Evolutionary conservation across 2,888 invertebrate species (phyloP), one percentile per base, ranked within the genome.

Genomic region (Acronicta psi): DNA sequence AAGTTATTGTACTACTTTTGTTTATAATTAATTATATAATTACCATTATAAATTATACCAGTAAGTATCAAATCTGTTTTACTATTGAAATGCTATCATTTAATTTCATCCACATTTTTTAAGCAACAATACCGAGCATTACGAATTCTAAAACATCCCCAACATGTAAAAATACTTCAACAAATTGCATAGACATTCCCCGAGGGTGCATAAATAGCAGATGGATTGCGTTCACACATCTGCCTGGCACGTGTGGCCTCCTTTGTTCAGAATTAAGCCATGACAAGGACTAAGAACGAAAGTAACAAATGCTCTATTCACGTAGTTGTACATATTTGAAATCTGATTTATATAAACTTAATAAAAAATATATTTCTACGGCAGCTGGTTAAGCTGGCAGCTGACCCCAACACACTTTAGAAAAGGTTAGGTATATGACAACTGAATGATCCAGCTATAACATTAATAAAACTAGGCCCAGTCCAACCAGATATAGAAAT

Each of bases 211-310:
- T 42, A 53, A 60, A 59, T 59, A 63, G 84, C 89, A 88, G 87
- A 88, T 86, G 87, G 72, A 64, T 70, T 71, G 55, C 63, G 57
- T 55, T 69, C 64, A 68, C 75, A 83, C 92, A 93, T 92, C 92
- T 93, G 92, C 87, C 62, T 38, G 83, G 83, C 92, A 91, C 92
- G 91, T 91, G 73, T 42, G 54, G 42, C 29, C 59, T 56, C 70
- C 34, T 59, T 63, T 68, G 51, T 64, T 20, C 50, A 17, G 53
- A 55, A 40, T 2, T n/a, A 34, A n/a, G 34, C 17, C 20, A 56
- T 37, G n/a, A 67, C 25, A 69, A 71, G 45, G 43, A 59, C 41
- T 31, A 17, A 16, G 37, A 41, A 52, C 44, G 10, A 38, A 42
- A 53, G 14, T 25, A 44, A 52, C 58, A 71, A 68, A 54, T 70